Conservation (phyloP, 2,797 vertebrate genomes). For the Anas acuta region DNA sequence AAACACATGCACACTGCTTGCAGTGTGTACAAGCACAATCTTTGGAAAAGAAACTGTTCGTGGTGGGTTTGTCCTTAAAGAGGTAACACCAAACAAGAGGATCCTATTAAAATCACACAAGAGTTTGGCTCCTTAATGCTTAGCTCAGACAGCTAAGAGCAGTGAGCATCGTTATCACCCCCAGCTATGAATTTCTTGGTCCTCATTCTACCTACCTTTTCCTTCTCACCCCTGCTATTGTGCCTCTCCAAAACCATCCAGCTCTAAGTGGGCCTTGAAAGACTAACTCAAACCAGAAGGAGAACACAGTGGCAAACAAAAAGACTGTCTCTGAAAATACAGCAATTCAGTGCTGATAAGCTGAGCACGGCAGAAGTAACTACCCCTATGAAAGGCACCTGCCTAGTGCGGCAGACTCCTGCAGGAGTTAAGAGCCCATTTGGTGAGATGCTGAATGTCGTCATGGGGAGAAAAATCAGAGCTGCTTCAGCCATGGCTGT, state of each 20-base stretch:
- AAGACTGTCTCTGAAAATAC: not conserved
- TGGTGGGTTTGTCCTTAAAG: not conserved
- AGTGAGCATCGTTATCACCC: not conserved
- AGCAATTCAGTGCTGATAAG: not conserved
- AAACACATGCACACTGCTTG: not conserved
- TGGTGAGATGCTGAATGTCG: not conserved
- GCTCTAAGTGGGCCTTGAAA: not conserved
- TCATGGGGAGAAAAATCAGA: not conserved
- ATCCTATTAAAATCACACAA: not conserved
- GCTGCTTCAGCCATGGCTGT: not conserved
- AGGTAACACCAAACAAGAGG: not conserved
- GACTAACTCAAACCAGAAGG: not conserved
- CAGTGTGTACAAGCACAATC: accelerated
- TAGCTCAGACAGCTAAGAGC: not conserved
- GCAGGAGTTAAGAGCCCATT: not conserved
- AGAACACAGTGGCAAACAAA: not conserved
- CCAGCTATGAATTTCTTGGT: not conserved
- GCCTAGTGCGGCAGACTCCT: not conserved
- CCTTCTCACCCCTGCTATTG: not conserved
- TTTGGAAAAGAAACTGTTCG: not conserved
- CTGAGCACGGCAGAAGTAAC: not conserved
- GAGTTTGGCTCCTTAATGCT: not conserved
- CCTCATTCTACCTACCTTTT: not conserved
- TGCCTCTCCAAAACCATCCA: not conserved
- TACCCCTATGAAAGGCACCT: not conserved